Conservation (phyloP, 2,888 invertebrate species). For the Erebia ligea region DNA sequence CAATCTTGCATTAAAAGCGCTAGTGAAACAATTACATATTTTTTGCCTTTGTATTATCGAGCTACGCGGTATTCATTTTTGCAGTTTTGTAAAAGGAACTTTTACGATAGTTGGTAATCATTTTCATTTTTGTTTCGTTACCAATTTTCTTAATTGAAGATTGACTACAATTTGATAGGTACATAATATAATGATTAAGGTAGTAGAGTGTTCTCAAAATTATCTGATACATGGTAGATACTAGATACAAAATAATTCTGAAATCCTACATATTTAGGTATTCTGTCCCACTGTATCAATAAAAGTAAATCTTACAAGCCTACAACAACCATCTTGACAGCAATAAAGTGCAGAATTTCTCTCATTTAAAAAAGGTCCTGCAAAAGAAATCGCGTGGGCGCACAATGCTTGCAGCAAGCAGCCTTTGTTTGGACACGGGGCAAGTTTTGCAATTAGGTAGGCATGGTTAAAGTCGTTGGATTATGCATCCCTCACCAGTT, state of each 20-base stretch:
- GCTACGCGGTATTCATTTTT: background rate
- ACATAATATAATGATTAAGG: too few relatives aligned
- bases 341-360: conserved; percentile 27
- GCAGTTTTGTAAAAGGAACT: background rate
- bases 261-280: background rate
- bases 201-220: too few relatives aligned
- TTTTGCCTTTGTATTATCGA: background rate
- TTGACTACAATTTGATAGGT: too few relatives aligned
- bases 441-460: conserved; percentile 12
- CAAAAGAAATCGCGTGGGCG: conserved; percentile 26
- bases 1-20: background rate
- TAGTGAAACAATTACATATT: background rate
- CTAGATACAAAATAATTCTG: background rate
- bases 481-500: background rate
- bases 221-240: too few relatives aligned
- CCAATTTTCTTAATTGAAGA: too few relatives aligned
- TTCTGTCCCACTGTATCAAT: background rate
- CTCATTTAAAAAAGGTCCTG: conserved; percentile 22
- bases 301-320: conserved; percentile 15
- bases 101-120: too few relatives aligned
- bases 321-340: conserved; percentile 18
- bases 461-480: background rate
- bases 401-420: conserved; percentile 25
- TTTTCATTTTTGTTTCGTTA: too few relatives aligned
- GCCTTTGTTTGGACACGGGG: conserved; percentile 23